phyloP scores from a whole-genome alignment of 2,888 invertebrate species.

The Terebella lapidaria region DNA sequence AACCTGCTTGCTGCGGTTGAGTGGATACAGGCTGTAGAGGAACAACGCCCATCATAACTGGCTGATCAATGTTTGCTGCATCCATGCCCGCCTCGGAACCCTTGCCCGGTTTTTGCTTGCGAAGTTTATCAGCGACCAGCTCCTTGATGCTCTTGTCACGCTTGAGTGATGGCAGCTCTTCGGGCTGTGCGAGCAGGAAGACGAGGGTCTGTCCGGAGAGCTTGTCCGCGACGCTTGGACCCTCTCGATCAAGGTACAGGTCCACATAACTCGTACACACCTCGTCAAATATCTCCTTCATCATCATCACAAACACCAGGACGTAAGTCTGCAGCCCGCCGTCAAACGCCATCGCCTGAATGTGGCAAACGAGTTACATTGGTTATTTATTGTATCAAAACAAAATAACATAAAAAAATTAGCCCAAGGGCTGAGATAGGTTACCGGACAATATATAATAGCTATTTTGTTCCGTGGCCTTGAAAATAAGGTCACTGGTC shows the following conservation, averaged over 20 bases:
- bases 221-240: constrained; percentile 39
- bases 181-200: constrained; percentile 60
- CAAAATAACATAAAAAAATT: too few relatives aligned
- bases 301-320: constrained; percentile 32
- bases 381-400: too few relatives aligned
- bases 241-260: constrained; percentile 41
- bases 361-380: too few relatives aligned
- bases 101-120: constrained; percentile 7
- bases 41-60: too few relatives aligned
- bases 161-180: constrained; percentile 54
- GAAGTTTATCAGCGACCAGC: constrained; percentile 31
- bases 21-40: too few relatives aligned
- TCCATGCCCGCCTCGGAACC: too few relatives aligned
- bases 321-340: not conserved
- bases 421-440: too few relatives aligned
- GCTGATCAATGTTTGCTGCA: too few relatives aligned
- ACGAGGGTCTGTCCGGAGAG: constrained; percentile 60
- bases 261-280: constrained; percentile 45
- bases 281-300: constrained; percentile 42
- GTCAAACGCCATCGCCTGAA: not conserved
- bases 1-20: too few relatives aligned
- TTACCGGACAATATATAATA: too few relatives aligned
- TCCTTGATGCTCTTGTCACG: constrained; percentile 26
- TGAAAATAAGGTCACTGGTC: too few relatives aligned
- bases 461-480: too few relatives aligned